These are phyloP conservation scores for Glaucidium brasilianum DNA, from an alignment of 2,113 vertebrate genomes.

Conservation along the genomic window DNA sequence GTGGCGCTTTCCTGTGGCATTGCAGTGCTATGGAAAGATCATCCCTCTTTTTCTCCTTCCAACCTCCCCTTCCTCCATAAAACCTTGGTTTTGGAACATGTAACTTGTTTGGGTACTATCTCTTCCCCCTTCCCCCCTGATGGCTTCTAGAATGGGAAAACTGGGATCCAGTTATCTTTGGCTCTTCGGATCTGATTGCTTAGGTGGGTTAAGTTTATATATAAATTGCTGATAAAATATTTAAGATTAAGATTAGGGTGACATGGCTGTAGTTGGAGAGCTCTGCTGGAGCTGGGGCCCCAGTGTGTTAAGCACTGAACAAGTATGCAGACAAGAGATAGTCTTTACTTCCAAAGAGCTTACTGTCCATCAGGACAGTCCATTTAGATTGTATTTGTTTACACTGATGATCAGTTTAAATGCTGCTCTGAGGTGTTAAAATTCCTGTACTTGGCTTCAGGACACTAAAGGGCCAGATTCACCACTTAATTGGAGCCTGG, in stretches of 20 bases:
- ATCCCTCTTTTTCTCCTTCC: not conserved
- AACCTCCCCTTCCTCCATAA: not conserved
- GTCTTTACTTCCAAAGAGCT: not conserved
- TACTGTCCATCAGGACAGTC: not conserved
- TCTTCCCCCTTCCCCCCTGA: too few species aligned
- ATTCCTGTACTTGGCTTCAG: not conserved
- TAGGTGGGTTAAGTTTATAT: not conserved
- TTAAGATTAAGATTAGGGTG: not conserved
- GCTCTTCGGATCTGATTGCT: not conserved
- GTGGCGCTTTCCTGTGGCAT: constrained; percentile 51
- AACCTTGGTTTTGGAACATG: accelerated
- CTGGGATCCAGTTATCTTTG: not conserved
- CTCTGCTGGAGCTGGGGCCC: not conserved
- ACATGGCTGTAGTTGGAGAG: not conserved
- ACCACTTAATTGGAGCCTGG: not conserved
- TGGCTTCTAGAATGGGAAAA: not conserved
- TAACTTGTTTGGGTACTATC: not conserved
- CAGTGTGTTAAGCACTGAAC: not conserved
- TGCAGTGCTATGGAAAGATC: not conserved
- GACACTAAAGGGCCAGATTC: not conserved
- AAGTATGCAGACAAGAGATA: not conserved
- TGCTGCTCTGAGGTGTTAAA: not conserved
- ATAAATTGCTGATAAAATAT: not conserved
- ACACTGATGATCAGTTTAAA: not conserved
- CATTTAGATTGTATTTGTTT: not conserved